Conservation (phyloP, 2,888 invertebrate species). For the Abrostola triplasia region DNA sequence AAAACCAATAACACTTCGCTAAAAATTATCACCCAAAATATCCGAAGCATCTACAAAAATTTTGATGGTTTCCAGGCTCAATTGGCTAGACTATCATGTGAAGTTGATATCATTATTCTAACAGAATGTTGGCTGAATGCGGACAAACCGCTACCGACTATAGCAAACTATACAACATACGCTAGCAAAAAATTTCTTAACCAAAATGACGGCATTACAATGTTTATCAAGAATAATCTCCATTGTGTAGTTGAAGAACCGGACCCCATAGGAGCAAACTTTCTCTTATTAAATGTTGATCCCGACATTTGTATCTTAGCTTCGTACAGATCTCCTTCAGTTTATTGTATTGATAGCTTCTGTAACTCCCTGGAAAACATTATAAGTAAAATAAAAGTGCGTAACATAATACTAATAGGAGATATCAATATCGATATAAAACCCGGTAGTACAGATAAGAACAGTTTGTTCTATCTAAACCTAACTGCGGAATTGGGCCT, state of each 20-base stretch:
- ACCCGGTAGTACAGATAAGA: slow-evolving; percentile 1
- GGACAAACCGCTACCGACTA: slow-evolving; percentile 1
- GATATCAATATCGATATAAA: too few species aligned
- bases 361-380: too few species aligned
- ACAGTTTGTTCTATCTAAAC: slow-evolving; percentile 9
- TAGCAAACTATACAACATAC: slow-evolving; percentile 1
- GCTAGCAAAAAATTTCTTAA: slow-evolving; percentile 5
- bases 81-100: too few species aligned
- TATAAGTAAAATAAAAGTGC: too few species aligned
- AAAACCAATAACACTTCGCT: too few species aligned
- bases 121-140: neutral
- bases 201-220: slow-evolving; percentile 4
- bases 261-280: slow-evolving; percentile 6
- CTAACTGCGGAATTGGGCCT: slow-evolving; percentile 10
- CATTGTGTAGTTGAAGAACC: slow-evolving; percentile 8
- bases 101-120: too few species aligned
- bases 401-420: too few species aligned
- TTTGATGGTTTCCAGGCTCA: too few species aligned
- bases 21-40: too few species aligned
- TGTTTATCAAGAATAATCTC: slow-evolving; percentile 7
- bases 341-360: too few species aligned
- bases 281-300: slow-evolving; percentile 10
- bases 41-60: too few species aligned
- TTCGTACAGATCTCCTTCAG: slow-evolving; percentile 7
- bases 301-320: slow-evolving; percentile 2